These are phyloP conservation scores for Polymixis flavicincta DNA, from an alignment of 2,888 invertebrate genomes.

Conservation along the genomic window DNA sequence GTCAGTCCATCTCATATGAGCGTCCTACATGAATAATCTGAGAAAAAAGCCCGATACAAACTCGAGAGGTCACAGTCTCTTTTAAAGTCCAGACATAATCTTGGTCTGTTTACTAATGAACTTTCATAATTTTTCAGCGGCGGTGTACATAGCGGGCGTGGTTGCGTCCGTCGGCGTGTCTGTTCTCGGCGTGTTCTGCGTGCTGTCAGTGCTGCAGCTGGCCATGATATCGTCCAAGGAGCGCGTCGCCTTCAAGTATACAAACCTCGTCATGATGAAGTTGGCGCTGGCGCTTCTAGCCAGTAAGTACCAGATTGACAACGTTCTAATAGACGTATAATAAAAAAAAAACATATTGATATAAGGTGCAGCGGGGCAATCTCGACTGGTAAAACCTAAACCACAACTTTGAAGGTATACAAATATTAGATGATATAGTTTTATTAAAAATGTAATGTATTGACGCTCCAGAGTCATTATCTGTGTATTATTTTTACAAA, in stretches of 20 bases:
- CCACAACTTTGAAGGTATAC: too few relatives aligned
- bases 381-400: too few relatives aligned
- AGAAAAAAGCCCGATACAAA: not conserved
- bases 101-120: not conserved
- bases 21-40: not conserved
- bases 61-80: not conserved
- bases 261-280: constrained; percentile 94
- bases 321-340: too few relatives aligned
- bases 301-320: constrained; percentile 90
- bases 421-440: too few relatives aligned
- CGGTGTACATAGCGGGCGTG: constrained; percentile 95
- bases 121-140: constrained; percentile 89
- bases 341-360: too few relatives aligned
- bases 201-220: constrained; percentile 95
- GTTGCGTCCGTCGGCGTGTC: constrained; percentile 94
- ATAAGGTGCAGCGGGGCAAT: too few relatives aligned
- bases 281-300: constrained; percentile 94
- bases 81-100: not conserved
- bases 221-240: constrained; percentile 97
- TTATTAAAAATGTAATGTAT: too few relatives aligned
- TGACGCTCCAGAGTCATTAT: too few relatives aligned
- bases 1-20: too few relatives aligned
- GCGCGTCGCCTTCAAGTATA: constrained; percentile 94
- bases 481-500: too few relatives aligned
- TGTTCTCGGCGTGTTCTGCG: constrained; percentile 94